These are phyloP conservation scores for Petrolisthes cinctipes DNA, from an alignment of 2,888 invertebrate genomes.

Conservation along the genomic window DNA sequence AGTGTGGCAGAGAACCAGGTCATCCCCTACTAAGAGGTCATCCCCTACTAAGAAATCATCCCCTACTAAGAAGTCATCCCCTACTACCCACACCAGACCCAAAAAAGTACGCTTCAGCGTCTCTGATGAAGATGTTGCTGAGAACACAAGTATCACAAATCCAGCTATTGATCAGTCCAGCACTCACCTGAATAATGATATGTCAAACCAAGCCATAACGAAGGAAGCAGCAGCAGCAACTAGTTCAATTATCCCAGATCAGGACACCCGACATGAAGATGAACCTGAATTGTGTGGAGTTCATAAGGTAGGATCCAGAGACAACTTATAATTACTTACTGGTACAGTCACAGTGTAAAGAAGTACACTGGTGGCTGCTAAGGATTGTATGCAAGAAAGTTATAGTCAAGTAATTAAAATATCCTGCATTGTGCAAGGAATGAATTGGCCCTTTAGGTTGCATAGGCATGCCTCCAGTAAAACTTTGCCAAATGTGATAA, in stretches of 20 bases:
- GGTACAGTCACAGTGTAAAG: no score
- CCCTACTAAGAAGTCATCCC: neutral
- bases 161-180: neutral
- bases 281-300: conserved; percentile 46
- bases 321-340: no score
- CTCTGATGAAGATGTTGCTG: neutral
- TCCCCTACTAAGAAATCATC: neutral
- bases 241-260: neutral
- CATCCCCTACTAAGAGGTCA: neutral
- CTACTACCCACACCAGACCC: neutral
- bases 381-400: no score
- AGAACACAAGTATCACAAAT: neutral
- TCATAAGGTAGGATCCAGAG: conserved; percentile 24
- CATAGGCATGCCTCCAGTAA: no score
- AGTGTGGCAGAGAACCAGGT: neutral
- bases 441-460: no score
- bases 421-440: no score
- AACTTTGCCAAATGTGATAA: no score
- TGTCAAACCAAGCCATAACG: neutral
- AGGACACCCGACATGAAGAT: neutral
- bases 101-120: neutral
- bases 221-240: neutral
- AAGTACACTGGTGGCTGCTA: no score
- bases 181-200: neutral
- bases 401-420: no score